These are phyloP conservation scores for Scaptomyza tumidula DNA, from an alignment of 2,888 invertebrate genomes.

Conservation along the genomic window DNA sequence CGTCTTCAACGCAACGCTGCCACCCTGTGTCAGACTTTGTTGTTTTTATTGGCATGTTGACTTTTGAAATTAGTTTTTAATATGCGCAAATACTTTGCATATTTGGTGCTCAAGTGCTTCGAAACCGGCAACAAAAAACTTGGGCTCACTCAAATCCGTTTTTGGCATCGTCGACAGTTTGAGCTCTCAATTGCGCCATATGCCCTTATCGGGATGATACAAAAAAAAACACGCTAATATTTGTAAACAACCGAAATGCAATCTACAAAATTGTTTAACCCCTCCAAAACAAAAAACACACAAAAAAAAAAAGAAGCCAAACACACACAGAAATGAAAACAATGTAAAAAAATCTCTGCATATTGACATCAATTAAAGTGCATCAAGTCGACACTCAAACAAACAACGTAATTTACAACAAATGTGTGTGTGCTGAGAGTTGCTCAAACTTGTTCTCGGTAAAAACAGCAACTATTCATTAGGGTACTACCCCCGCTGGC, in stretches of 20 bases:
- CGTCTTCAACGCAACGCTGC: conserved; percentile 48
- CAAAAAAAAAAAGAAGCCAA: neutral
- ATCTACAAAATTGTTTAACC: conserved; percentile 46
- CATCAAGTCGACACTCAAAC: conserved; percentile 80
- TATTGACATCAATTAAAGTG: conserved; percentile 82
- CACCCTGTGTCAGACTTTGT: conserved; percentile 54
- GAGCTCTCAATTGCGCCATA: conserved; percentile 59
- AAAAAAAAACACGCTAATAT: conserved; percentile 63
- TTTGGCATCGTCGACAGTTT: conserved; percentile 20
- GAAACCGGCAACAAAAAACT: conserved; percentile 21
- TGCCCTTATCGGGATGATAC: conserved; percentile 55
- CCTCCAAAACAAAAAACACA: neutral
- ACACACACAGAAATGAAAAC: conserved; percentile 42
- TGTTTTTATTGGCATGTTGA: conserved; percentile 83
- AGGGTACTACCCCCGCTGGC: conserved; percentile 67
- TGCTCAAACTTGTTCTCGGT: conserved; percentile 41
- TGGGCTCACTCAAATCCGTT: conserved; percentile 25
- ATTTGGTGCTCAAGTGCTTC: conserved; percentile 50
- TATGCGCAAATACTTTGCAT: conserved; percentile 83
- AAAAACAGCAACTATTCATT: conserved; percentile 70
- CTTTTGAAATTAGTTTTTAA: conserved; percentile 84
- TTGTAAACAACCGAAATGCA: conserved; percentile 73
- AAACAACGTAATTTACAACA: conserved; percentile 81
- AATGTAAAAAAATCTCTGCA: conserved; percentile 59
- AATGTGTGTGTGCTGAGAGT: conserved; percentile 68